Evolutionary conservation across 2,888 invertebrate species (phyloP), one percentile per base, ranked within the genome.

Genomic region (Caenorhabditis sp.): DNA sequence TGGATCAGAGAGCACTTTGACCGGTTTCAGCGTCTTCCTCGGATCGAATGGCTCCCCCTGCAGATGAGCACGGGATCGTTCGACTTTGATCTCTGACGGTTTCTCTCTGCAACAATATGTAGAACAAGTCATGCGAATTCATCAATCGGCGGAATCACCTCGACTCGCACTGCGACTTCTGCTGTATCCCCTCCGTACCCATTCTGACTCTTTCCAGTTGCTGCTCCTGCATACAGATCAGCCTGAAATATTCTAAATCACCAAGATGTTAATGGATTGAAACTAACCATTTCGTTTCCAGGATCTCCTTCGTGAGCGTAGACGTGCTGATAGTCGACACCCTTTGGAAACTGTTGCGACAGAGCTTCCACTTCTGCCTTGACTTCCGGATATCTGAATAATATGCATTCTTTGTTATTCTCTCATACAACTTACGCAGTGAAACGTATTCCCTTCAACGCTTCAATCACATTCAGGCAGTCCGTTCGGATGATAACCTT

Each of bases 301-400:
- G 77, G 77, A 30, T 77, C 77, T 2, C 62, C 62, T 32, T 41
- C 77, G 45, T 77, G 77, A 20, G 72, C 72, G 52, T 77, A 72
- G 22, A 77, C 77, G 35, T 77, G 77, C 35, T 77, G 77, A 27
- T 72, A 77, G 1, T 72, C 62, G 37, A 77, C 72, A 5, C 62
- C 63, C 41, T 46, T 58, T 2, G 72, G 72, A n/a, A 76, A 76
- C 17, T 71, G 15, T 48, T 65, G n/a, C 30, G 59, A 30, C 6
- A 71, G 17, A 11, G 9, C 17, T 2, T 37, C 17, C 6, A 72
- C 46, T 58, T 63, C 22, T 0, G 13, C 5, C 22, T 61, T 65
- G 4, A 76, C n/a, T 1, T 59, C 27, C 2, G 43, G 46, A 41
- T 35, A 59, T 6, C 59, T 70, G 30, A 58, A 9, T 22, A 15